Base-by-base conservation (phyloP, 2,113 vertebrate genomes). In the Eclectus roratus region DNA sequence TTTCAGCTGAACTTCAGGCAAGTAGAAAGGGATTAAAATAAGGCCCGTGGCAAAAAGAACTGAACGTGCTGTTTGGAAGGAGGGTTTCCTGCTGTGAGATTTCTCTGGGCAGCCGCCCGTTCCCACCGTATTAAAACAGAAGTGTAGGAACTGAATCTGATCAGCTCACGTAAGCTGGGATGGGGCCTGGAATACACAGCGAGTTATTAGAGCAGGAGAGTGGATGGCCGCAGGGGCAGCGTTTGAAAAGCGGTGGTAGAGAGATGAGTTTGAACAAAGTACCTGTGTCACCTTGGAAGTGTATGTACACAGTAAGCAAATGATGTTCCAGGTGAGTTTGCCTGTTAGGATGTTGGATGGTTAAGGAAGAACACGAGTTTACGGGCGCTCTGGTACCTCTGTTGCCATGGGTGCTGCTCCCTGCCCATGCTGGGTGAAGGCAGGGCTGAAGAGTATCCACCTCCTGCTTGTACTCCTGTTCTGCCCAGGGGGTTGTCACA, bases 1-100 rank as follows among this genome's bases (percentile, higher is more conserved):
- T 94, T 94, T 87, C 85, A 85, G 13, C 81, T 91, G 94, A 96
- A 93, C 94, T 96, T 93, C 58, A 91, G 91, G 91, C 84, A 71
- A 89, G 92, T 79, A 83, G 83, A 91, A 94, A 53, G 74, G 71
- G 78, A 96, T 95, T 94, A 25, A 11, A 89, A 89, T 73, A 85
- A 64, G 87, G 91, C 95, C 89, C 7, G 2, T 91, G 94, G 95
- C 94, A 91, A 77, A 89, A 91, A 78, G 79, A 93, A 58, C 78
- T 19, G 53, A 89, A 17, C 33, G 84, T 77, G 91, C 81, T 92
- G 86, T 64, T 93, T 82, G 74, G 74, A 94, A 89, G 84, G 73
- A 80, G 74, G 53, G 66, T 43, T 76, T 95, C 85, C 53, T 5
- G 78, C 88, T 88, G 81, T n/a, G 93, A 82, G 93, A 72, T 91